Conservation (phyloP, 2,113 vertebrate species). For the Sarotherodon lohbergeri region DNA sequence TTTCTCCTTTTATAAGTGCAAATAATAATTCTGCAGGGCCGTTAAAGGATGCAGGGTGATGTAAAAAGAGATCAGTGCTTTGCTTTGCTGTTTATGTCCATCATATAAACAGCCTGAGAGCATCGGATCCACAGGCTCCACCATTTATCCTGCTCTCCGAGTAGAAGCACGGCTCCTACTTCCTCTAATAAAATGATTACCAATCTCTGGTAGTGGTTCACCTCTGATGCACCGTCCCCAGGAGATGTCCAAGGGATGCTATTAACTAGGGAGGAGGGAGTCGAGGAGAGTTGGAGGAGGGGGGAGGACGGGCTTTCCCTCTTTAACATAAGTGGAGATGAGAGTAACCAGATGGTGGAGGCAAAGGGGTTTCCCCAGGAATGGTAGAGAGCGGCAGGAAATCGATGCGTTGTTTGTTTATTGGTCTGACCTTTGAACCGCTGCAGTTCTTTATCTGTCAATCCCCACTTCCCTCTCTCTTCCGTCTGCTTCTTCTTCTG, state of each 20-base stretch:
- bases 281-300: background rate
- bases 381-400: slow-evolving; percentile 31
- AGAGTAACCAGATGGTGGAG: slow-evolving; percentile 35
- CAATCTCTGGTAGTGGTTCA: slow-evolving; percentile 37
- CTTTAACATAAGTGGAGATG: slow-evolving; percentile 53
- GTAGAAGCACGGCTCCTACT: background rate
- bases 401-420: slow-evolving; percentile 67
- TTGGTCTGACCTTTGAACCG: slow-evolving; percentile 52
- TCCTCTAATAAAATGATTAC: slow-evolving; percentile 52
- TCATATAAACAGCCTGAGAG: background rate
- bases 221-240: slow-evolving; percentile 41
- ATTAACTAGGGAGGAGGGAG: slow-evolving; percentile 14
- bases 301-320: slow-evolving; percentile 5
- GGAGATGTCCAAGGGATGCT: slow-evolving; percentile 30
- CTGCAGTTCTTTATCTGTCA: slow-evolving; percentile 5
- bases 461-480: background rate
- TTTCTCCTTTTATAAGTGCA: background rate
- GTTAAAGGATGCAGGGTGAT: background rate
- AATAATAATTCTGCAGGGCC: background rate
- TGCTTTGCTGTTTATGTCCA: background rate
- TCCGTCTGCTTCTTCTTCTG: background rate
- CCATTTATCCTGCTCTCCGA: background rate
- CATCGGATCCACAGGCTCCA: background rate
- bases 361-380: slow-evolving; percentile 28
- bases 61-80: background rate